Conservation (phyloP, 2,113 vertebrate species). For the Orientallactaga bullata region DNA sequence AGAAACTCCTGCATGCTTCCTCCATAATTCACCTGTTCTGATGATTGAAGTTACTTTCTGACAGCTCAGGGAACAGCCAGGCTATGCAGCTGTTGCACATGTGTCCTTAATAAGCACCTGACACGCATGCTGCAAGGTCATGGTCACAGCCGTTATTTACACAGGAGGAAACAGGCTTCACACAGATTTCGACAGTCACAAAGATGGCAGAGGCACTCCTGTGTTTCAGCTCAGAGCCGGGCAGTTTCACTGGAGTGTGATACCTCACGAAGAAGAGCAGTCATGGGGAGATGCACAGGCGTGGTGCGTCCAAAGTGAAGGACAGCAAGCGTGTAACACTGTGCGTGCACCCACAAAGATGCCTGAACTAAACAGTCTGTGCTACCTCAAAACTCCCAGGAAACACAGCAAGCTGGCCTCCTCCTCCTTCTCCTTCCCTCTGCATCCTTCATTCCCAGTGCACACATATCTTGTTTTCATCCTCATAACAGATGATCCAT, state of each 20-base stretch:
- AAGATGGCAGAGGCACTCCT: not conserved
- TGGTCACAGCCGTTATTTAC: fast-evolving
- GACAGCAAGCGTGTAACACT: not conserved
- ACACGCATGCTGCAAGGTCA: not conserved
- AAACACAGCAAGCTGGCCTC: not conserved
- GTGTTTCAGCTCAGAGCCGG: not conserved
- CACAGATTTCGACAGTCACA: not conserved
- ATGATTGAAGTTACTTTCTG: not conserved
- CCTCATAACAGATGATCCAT: not conserved
- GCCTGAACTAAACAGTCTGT: fast-evolving
- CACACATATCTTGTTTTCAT: too few relatives aligned
- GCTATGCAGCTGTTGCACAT: fast-evolving
- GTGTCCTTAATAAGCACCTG: fast-evolving
- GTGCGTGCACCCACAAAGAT: not conserved
- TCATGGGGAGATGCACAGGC: fast-evolving
- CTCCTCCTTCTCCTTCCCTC: too few relatives aligned
- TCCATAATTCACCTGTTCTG: not conserved
- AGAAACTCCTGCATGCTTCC: not conserved
- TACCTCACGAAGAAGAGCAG: not conserved
- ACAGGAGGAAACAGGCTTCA: not conserved
- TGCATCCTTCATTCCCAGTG: not conserved
- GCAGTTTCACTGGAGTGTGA: not conserved
- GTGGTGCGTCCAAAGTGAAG: not conserved
- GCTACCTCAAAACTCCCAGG: too few relatives aligned
- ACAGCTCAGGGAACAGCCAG: fast-evolving